Percentiles rank a stretch among this genome's conserved stretches.
Conservation (phyloP, 2,888 invertebrate genomes). For the Caenorhabditis wallacei region DNA sequence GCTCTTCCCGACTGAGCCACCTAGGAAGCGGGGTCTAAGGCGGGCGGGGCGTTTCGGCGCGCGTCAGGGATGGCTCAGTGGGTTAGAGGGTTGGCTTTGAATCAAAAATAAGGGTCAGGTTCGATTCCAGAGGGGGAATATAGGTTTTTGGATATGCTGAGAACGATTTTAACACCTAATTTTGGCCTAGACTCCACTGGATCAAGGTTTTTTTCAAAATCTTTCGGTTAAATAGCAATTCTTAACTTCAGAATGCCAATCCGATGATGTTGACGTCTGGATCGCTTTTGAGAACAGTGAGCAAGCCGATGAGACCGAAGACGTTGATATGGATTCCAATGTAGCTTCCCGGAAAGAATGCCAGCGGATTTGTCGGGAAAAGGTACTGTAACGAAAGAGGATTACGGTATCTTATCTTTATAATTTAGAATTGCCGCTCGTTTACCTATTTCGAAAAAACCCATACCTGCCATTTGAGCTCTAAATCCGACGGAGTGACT, state of each 20-base stretch:
- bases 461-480: slow-evolving; percentile 65
- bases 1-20: too few relatives aligned
- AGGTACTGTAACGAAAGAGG: too few relatives aligned
- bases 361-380: slow-evolving; percentile 66
- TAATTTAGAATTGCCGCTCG: slow-evolving; percentile 65
- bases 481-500: slow-evolving; percentile 67
- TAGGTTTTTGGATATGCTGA: too few relatives aligned
- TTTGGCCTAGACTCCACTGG: not conserved
- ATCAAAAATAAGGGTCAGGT: not conserved
- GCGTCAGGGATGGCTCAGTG: too few relatives aligned
- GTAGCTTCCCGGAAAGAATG: slow-evolving; percentile 67
- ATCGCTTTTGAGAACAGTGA: slow-evolving; percentile 74
- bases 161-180: not conserved
- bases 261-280: slow-evolving; percentile 70
- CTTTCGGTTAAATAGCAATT: not conserved
- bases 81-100: too few relatives aligned
- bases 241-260: slow-evolving; percentile 63
- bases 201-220: too few relatives aligned
- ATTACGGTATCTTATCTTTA: not conserved
- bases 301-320: slow-evolving; percentile 58
- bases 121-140: too few relatives aligned
- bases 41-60: too few relatives aligned
- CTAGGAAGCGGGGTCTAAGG: not conserved
- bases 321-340: slow-evolving; percentile 50
- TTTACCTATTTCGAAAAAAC: slow-evolving; percentile 74